Evolutionary conservation across 2,888 invertebrate species (phyloP).

Genomic region (Bimastos eiseni): DNA sequence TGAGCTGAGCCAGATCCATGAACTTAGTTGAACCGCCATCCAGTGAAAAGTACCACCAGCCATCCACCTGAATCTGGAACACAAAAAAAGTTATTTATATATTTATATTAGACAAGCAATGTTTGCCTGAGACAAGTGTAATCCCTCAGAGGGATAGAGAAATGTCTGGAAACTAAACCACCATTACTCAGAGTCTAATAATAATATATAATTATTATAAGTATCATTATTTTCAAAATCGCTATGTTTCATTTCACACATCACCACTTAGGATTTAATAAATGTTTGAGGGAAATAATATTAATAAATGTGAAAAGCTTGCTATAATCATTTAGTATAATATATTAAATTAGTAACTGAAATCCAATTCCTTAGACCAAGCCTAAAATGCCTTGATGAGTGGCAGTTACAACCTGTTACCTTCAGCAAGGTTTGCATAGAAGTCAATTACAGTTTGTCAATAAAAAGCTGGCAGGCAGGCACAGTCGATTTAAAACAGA

Average conservation of each 20-base stretch:
- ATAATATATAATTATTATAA: no score
- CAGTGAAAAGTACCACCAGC: slow-evolving; percentile 64
- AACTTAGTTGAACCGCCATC: slow-evolving; percentile 71
- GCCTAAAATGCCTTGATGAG: background rate
- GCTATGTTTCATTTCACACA: no score
- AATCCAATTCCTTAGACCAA: background rate
- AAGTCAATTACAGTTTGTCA: background rate
- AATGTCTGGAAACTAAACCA: no score
- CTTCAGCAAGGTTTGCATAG: background rate
- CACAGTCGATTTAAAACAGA: background rate
- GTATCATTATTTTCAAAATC: no score
- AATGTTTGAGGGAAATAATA: no score
- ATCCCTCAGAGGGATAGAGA: no score
- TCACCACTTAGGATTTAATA: no score
- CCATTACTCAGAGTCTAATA: no score
- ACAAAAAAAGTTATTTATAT: background rate
- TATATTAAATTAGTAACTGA: background rate
- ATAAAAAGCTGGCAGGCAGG: background rate
- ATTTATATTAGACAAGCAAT: no score
- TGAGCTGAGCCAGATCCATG: slow-evolving; percentile 69
- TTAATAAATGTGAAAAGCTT: no score
- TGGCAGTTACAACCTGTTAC: background rate
- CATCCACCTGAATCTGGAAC: slow-evolving; percentile 39
- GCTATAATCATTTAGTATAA: no score
- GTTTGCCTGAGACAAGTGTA: no score